These are phyloP conservation scores for Celastrina argiolus DNA, from an alignment of 2,888 invertebrate genomes.

Conservation along the genomic window DNA sequence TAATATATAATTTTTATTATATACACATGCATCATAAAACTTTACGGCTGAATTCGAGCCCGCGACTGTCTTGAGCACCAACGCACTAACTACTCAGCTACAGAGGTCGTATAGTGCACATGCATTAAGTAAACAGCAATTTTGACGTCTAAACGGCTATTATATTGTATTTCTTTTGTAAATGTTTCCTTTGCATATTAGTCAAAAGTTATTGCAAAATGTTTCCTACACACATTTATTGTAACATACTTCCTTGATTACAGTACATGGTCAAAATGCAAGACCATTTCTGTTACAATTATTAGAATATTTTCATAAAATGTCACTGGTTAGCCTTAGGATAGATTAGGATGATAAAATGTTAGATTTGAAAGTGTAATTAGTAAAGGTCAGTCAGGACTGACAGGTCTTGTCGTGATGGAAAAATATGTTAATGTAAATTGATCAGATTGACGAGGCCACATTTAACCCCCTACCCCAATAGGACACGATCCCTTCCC, in stretches of 20 bases:
- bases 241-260: background rate
- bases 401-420: background rate
- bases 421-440: background rate
- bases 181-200: background rate
- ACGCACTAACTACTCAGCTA: too few relatives aligned
- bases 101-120: too few relatives aligned
- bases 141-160: background rate
- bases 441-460: background rate
- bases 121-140: background rate
- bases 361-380: constrained; percentile 14
- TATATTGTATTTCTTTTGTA: too few relatives aligned
- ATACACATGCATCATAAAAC: too few relatives aligned
- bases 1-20: too few relatives aligned
- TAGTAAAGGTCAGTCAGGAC: constrained; percentile 6
- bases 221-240: background rate
- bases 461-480: too few relatives aligned
- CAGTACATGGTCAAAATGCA: background rate
- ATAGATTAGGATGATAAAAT: background rate
- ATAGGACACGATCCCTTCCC: too few relatives aligned
- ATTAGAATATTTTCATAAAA: constrained; percentile 6
- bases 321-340: constrained; percentile 1
- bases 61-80: too few relatives aligned
- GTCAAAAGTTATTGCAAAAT: too few relatives aligned
- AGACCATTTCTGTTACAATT: background rate
- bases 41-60: too few relatives aligned